Evolutionary conservation across 1,140 invertebrate species (phyloP), one percentile per base, ranked within the genome.

Genomic region (Oryzaephilus surinamensis): DNA sequence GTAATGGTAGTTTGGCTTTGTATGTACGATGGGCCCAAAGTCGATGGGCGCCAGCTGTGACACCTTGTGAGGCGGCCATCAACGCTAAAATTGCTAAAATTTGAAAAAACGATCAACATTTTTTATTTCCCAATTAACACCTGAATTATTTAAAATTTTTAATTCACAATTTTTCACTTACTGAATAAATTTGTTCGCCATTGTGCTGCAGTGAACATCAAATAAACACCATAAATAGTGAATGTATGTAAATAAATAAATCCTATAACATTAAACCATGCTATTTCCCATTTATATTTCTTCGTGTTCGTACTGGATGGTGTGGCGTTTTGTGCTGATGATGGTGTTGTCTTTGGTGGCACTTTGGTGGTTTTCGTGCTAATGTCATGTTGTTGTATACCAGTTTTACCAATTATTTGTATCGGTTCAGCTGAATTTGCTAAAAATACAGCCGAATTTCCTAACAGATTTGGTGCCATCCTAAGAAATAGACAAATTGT

Each of bases 1-100:
- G 60, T 11, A 80, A 52, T 2, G 77, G 78, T 17, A 69, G 55
- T 42, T 61, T 71, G 3, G 79, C 79, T 55, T 79, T 79, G 62
- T 79, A 84, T 6, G 76, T 64, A 30, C 70, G 59, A 54, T 83
- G 79, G 4, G 77, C 56, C 77, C 78, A 83, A 14, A 83, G 63
- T 31, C 80, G 61, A 54, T 84, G 80, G 7, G 73, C 74, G 13
- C 79, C 80, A 23, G 73, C 79, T 8, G 79, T 83, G 24, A 84
- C 26, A 1, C 49, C 49, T 21, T 38, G 33, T 5, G 33, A 34
- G 6, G 34, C 34, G 5, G 13, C 13, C 4, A 28, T 12, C 4
- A 28, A 12, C 27, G n/a, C 27, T 14, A 28, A 14, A 14, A 12
- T 4, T 4, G 23, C 3, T 24, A 24, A 24, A 24, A 21, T 21